phyloP scores from a whole-genome alignment of 2,888 invertebrate genomes.

The Pollenia griseotomentosa region DNA sequence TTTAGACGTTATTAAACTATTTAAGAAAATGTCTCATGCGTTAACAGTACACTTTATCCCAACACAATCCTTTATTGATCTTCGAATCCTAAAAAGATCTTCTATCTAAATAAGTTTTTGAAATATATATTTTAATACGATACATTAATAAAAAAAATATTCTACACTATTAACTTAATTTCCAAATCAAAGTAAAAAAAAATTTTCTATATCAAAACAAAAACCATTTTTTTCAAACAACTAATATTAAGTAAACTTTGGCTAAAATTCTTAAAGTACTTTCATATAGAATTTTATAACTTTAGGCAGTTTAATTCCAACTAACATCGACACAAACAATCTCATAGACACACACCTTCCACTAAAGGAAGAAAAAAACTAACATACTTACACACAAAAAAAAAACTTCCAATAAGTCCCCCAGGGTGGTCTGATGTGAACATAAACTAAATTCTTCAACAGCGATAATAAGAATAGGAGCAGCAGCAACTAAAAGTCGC shows the following conservation, averaged over 20 bases:
- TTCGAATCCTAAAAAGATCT: background rate
- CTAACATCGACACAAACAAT: slow-evolving; percentile 20
- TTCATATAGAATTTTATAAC: slow-evolving; percentile 64
- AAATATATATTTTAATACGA: slow-evolving; percentile 11
- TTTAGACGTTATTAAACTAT: too few species aligned
- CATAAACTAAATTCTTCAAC: slow-evolving; percentile 62
- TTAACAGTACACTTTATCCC: too few species aligned
- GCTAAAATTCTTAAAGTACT: slow-evolving; percentile 71
- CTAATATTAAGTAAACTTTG: slow-evolving; percentile 68
- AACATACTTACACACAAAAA: slow-evolving; percentile 32
- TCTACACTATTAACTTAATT: slow-evolving; percentile 23
- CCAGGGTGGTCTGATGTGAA: slow-evolving; percentile 69
- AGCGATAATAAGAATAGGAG: slow-evolving; percentile 33
- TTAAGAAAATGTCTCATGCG: too few species aligned
- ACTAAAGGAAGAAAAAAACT: slow-evolving; percentile 10
- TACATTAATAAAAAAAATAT: slow-evolving; percentile 12
- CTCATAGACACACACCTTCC: slow-evolving; percentile 20
- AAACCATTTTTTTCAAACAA: slow-evolving; percentile 47
- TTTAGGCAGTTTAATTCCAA: slow-evolving; percentile 55
- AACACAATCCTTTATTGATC: too few species aligned
- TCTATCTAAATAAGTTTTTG: background rate
- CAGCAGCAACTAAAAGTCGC: slow-evolving; percentile 8
- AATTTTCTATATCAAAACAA: slow-evolving; percentile 54
- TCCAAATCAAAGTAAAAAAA: slow-evolving; percentile 62
- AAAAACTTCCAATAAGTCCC: slow-evolving; percentile 65